Percentiles rank a stretch among this genome's conserved stretches.
Evolutionary conservation across 1,140 invertebrate genomes (phyloP).

Genomic region (Drosophila erecta): DNA sequence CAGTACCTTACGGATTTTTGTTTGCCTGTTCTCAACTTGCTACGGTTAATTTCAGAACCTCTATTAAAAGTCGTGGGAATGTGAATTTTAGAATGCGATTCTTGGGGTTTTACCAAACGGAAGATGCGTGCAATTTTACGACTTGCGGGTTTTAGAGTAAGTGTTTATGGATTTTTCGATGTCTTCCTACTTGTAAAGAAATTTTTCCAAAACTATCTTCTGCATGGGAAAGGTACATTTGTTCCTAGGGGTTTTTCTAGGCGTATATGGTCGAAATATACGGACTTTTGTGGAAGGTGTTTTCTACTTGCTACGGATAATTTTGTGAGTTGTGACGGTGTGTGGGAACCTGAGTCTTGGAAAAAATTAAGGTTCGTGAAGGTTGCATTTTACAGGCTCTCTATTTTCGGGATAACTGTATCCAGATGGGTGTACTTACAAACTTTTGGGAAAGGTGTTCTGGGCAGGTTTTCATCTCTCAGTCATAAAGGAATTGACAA

Average conservation of each 20-base stretch:
- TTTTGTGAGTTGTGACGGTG: background rate
- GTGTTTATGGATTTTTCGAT: background rate
- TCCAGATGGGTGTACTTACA: background rate
- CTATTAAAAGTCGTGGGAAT: background rate
- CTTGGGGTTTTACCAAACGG: constrained; percentile 10
- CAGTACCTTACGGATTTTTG: constrained; percentile 15
- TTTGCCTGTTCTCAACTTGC: constrained; percentile 14
- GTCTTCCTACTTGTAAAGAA: constrained; percentile 9
- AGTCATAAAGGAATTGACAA: too few relatives aligned
- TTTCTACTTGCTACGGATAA: constrained; percentile 41
- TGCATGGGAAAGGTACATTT: background rate
- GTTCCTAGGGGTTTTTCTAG: background rate
- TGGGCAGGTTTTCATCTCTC: too few relatives aligned
- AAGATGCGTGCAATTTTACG: constrained; percentile 10
- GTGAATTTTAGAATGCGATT: background rate
- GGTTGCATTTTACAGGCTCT: background rate
- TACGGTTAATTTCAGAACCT: constrained; percentile 11
- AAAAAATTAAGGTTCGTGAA: constrained; percentile 1
- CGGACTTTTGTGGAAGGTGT: constrained; percentile 2
- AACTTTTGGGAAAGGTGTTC: too few relatives aligned
- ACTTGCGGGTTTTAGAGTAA: constrained; percentile 13
- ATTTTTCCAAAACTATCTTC: background rate
- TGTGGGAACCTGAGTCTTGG: constrained; percentile 15
- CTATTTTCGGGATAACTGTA: background rate
- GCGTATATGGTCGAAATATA: too few relatives aligned